Evolutionary conservation across 2,888 invertebrate genomes (phyloP), one percentile per base, ranked within the genome.

Genomic region (Agrotis segetum): DNA sequence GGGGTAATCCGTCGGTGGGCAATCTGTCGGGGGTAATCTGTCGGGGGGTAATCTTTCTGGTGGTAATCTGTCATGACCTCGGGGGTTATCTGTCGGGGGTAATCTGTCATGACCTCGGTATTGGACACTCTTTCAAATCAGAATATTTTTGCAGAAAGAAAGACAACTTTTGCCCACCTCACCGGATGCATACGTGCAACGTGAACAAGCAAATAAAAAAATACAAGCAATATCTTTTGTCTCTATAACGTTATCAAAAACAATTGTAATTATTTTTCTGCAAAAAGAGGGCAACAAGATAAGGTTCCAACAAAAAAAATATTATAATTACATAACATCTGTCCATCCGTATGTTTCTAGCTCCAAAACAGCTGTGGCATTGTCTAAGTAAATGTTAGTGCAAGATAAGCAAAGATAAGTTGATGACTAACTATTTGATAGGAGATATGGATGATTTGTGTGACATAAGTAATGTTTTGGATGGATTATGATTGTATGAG

Each of bases 241-340:
- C n/a, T 29, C 19, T 40, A 13, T 47, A 69, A 66, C 53, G 65
- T 71, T 79, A 83, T 83, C 82, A 70, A 50, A 19, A 34, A 74
- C 69, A 70, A 71, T 66, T 73, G 55, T 61, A n/a, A 16, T n/a
- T 29, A 29, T 60, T 72, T 67, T 82, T 78, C 61, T 62, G 56
- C 55, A 71, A 73, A 85, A 83, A 50, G 60, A 47, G 73, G 67
- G n/a, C 80, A 71, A 16, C 9, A 2, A 4, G 83, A 73, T 79
- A 83, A 75, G 16, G 14, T 16, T 19, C 19, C 44, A 52, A 60
- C 44, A 72, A 62, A 40, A 44, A 34, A 49, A 46, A 56, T 16
- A 50, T 34, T 56, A 13, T 34, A 53, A 63, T 58, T 52, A 68
- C 63, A 58, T 47, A 79, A 74, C 21, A 67, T 46, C 47, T 63